Conservation (phyloP, 1,140 invertebrate genomes). For the Drosophila nigrodunni region DNA sequence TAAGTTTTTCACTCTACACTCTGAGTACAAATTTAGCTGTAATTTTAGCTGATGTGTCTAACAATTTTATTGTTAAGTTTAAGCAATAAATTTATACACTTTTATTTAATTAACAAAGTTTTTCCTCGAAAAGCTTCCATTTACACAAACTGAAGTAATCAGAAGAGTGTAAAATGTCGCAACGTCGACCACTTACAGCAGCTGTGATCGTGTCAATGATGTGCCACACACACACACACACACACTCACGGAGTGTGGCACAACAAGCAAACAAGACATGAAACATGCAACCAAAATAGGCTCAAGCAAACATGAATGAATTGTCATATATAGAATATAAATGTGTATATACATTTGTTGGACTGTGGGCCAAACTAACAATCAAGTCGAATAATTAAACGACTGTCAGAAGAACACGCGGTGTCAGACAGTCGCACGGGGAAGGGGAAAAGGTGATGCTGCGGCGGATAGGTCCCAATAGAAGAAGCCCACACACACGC, state of each 20-base stretch:
- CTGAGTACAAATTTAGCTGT: too few species aligned
- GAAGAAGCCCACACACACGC: conserved; percentile 67
- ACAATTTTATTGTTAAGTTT: too few species aligned
- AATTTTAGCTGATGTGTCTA: too few species aligned
- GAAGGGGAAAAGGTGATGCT: background rate
- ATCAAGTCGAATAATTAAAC: conserved; percentile 82
- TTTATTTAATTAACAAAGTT: background rate
- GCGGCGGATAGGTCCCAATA: background rate
- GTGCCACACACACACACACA: conserved; percentile 37
- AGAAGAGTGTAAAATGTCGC: conserved; percentile 37
- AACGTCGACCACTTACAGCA: conserved; percentile 41
- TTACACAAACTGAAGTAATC: conserved; percentile 9
- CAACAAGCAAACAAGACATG: conserved; percentile 37
- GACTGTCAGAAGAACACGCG: conserved; percentile 73
- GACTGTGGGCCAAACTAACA: conserved; percentile 47
- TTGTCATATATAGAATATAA: conserved; percentile 13
- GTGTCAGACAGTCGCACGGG: conserved; percentile 44
- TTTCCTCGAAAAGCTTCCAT: background rate
- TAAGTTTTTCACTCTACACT: too few species aligned
- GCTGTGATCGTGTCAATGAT: conserved; percentile 67
- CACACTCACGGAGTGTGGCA: conserved; percentile 16
- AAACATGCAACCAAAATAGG: conserved; percentile 50
- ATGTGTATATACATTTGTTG: conserved; percentile 4
- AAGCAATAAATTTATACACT: background rate
- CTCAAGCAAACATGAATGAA: conserved; percentile 69